These are phyloP conservation scores for Nomada flava DNA, from an alignment of 2,888 invertebrate genomes.

Conservation along the genomic window DNA sequence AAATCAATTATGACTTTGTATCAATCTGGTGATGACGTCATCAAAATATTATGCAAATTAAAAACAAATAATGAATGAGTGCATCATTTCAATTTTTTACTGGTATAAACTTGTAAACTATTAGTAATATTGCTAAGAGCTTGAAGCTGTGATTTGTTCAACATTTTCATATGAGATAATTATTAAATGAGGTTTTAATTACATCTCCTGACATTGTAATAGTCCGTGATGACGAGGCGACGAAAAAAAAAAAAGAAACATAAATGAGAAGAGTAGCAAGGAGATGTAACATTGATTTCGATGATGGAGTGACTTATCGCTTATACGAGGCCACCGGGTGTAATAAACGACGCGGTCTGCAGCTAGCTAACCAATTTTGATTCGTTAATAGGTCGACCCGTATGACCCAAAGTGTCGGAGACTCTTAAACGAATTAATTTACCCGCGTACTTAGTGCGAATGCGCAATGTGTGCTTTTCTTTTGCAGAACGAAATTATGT, in stretches of 20 bases:
- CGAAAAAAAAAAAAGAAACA: not conserved
- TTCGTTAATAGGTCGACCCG: slow-evolving; percentile 75
- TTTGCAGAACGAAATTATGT: slow-evolving; percentile 16
- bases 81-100: too few relatives aligned
- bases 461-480: slow-evolving; percentile 34
- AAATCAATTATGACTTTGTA: too few relatives aligned
- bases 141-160: too few relatives aligned
- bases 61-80: too few relatives aligned
- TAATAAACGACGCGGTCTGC: slow-evolving; percentile 53
- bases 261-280: not conserved
- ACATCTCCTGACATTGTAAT: not conserved
- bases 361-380: slow-evolving; percentile 71
- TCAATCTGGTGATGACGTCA: too few relatives aligned
- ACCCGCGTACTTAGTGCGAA: slow-evolving; percentile 24
- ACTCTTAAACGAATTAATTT: slow-evolving; percentile 76
- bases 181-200: too few relatives aligned
- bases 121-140: too few relatives aligned
- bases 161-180: not conserved
- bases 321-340: slow-evolving; percentile 47
- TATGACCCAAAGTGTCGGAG: slow-evolving; percentile 71
- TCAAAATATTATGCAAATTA: too few relatives aligned
- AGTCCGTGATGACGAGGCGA: not conserved
- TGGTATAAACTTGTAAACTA: too few relatives aligned
- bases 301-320: slow-evolving; percentile 51
- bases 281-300: slow-evolving; percentile 11